Conservation (phyloP, 2,888 invertebrate genomes). For the Empis stercorea region DNA sequence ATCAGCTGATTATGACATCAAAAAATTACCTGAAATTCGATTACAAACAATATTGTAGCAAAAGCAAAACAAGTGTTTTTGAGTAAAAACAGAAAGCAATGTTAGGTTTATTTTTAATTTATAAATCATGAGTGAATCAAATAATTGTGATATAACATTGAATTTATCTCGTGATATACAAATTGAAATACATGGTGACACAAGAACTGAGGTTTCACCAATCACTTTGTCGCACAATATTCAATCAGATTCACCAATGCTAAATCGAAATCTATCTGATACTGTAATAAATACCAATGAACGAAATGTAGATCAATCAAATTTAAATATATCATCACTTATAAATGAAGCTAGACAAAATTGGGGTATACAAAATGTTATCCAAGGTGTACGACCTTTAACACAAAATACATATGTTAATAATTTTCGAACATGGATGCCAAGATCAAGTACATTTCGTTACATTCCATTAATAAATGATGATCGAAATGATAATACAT, state of each 20-base stretch:
- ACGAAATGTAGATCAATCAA: background rate
- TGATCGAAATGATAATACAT: background rate
- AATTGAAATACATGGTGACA: background rate
- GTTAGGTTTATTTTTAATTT: too few species aligned
- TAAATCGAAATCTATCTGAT: background rate
- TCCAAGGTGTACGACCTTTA: background rate
- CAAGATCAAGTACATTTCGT: slow-evolving; percentile 22
- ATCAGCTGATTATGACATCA: too few species aligned
- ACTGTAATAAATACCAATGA: background rate
- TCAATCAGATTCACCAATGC: background rate
- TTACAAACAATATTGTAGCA: too few species aligned
- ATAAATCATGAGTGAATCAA: too few species aligned
- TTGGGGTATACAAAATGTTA: slow-evolving; percentile 1
- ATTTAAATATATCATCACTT: background rate
- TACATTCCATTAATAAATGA: slow-evolving; percentile 16
- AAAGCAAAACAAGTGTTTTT: too few species aligned
- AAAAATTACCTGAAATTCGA: too few species aligned
- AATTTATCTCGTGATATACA: background rate
- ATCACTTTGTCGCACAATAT: background rate
- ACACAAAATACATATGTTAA: background rate
- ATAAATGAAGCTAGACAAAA: background rate
- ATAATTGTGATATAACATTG: too few species aligned
- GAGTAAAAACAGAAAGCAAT: too few species aligned
- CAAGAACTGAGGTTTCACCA: background rate
- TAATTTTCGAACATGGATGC: slow-evolving; percentile 23